These are phyloP conservation scores for Idaea dimidiata DNA, from an alignment of 2,888 invertebrate genomes.

Conservation along the genomic window DNA sequence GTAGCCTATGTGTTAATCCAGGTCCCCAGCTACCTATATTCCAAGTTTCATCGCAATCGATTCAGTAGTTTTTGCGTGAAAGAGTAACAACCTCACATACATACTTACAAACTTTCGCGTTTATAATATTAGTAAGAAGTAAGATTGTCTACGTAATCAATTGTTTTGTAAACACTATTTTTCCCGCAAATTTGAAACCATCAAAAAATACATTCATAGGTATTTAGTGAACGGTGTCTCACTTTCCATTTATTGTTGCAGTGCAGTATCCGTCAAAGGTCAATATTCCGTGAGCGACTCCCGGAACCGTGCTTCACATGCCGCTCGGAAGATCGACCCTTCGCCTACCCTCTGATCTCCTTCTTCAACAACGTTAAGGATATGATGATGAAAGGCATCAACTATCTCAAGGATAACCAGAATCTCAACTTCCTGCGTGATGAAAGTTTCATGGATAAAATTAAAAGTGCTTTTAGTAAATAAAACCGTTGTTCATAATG, in stretches of 20 bases:
- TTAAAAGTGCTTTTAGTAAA: conserved; percentile 3
- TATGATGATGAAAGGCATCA: conserved; percentile 48
- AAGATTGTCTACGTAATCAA: too few species aligned
- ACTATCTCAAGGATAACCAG: conserved; percentile 42
- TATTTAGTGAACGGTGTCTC: neutral
- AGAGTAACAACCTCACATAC: too few species aligned
- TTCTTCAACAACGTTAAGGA: conserved; percentile 59
- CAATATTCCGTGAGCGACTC: conserved; percentile 47
- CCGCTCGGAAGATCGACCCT: conserved; percentile 56
- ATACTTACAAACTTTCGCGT: too few species aligned
- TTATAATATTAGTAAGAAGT: too few species aligned
- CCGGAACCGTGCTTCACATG: conserved; percentile 60
- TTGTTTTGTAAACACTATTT: too few species aligned
- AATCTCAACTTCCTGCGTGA: conserved; percentile 20
- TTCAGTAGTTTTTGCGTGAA: too few species aligned
- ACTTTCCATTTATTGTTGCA: conserved; percentile 35
- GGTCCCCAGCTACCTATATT: too few species aligned
- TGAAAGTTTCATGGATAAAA: conserved; percentile 1
- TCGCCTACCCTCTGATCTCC: conserved; percentile 54
- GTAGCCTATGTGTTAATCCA: too few species aligned
- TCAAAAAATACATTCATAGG: too few species aligned
- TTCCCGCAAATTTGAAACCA: too few species aligned
- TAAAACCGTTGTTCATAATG: too few species aligned
- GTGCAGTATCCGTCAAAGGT: conserved; percentile 56
- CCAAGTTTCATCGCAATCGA: too few species aligned